A percentile compares a stretch with the other conserved stretches of the same genome.
phyloP scores from a whole-genome alignment of 2,113 vertebrate species.

The Natator depressus region DNA sequence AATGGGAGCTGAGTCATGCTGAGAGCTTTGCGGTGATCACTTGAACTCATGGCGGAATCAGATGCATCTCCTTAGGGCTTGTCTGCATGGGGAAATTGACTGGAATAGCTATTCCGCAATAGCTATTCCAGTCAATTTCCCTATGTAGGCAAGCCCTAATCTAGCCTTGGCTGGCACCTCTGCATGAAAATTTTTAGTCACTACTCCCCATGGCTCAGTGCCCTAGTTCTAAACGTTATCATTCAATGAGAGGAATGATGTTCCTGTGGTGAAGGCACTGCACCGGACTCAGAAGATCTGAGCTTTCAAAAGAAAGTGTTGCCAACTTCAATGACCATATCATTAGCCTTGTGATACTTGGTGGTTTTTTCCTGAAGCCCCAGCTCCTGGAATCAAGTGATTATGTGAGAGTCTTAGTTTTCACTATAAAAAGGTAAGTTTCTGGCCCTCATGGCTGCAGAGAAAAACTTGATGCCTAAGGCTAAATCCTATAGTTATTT shows the following conservation, averaged over 20 bases:
- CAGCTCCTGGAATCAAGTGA: not conserved
- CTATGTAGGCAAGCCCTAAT: not conserved
- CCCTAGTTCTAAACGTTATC: not conserved
- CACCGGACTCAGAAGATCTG: not conserved
- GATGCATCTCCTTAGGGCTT: not conserved
- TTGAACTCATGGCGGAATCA: not conserved
- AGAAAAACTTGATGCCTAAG: too few species aligned
- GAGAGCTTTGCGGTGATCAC: not conserved
- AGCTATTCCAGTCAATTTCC: not conserved
- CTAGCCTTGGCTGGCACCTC: too few species aligned
- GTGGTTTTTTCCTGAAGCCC: not conserved
- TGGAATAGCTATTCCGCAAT: not conserved
- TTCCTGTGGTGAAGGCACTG: not conserved
- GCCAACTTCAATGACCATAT: not conserved
- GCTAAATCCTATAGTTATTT: too few species aligned
- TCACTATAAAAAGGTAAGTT: not conserved
- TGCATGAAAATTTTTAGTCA: too few species aligned
- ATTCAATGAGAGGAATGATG: not conserved
- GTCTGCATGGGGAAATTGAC: not conserved
- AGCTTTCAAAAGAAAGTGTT: not conserved
- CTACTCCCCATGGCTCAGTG: not conserved
- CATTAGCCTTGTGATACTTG: not conserved
- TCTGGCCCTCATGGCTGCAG: not conserved
- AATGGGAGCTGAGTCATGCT: not conserved
- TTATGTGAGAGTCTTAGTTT: not conserved